Evolutionary conservation across 2,888 invertebrate species (phyloP).

Genomic region (Tyria jacobaeae): DNA sequence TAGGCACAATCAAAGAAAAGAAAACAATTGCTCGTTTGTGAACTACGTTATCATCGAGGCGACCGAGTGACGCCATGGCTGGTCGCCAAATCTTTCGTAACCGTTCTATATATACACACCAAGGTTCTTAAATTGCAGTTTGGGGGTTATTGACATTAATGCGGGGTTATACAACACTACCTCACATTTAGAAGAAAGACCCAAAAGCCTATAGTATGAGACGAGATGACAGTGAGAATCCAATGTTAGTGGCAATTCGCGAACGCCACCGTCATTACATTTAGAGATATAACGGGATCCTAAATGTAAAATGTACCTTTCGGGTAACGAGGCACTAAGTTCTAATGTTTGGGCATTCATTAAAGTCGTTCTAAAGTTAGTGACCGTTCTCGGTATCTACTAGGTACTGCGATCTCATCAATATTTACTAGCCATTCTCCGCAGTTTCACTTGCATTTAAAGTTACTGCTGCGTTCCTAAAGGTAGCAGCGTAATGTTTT

Average conservation of each 20-base stretch:
- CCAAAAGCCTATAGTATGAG: slow-evolving; percentile 61
- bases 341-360: neutral
- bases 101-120: slow-evolving; percentile 76
- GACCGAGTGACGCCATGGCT: slow-evolving; percentile 69
- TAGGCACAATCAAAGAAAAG: slow-evolving; percentile 14
- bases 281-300: slow-evolving; percentile 76
- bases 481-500: no score
- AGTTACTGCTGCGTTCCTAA: no score
- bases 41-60: slow-evolving; percentile 66
- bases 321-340: slow-evolving; percentile 4
- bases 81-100: slow-evolving; percentile 82
- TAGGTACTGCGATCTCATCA: slow-evolving; percentile 50
- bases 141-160: slow-evolving; percentile 84
- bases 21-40: slow-evolving; percentile 31
- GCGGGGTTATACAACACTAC: slow-evolving; percentile 73
- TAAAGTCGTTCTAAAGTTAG: slow-evolving; percentile 21
- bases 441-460: no score
- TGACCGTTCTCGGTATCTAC: slow-evolving; percentile 45
- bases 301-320: slow-evolving; percentile 44
- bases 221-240: slow-evolving; percentile 55
- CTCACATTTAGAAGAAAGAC: slow-evolving; percentile 58
- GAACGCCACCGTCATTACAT: slow-evolving; percentile 66
- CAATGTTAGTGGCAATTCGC: slow-evolving; percentile 61
- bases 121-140: slow-evolving; percentile 82
- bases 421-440: slow-evolving; percentile 54